phyloP scores from a whole-genome alignment of 2,888 invertebrate species.

The Eubasilissa splendida region DNA sequence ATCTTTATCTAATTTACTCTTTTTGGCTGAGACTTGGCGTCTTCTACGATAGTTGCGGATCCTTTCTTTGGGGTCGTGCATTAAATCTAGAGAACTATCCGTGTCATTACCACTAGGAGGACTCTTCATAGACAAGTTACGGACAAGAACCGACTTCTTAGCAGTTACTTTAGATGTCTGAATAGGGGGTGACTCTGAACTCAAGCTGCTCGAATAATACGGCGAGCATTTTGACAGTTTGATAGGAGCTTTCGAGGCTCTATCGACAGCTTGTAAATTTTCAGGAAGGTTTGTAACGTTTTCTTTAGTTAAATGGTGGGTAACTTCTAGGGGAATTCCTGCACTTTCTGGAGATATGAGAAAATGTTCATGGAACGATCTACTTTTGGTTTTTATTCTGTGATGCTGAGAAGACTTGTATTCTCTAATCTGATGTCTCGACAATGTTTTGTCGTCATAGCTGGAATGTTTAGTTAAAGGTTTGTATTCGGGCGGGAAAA shows the following conservation, averaged over 20 bases:
- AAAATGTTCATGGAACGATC: constrained; percentile 78
- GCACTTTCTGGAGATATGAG: constrained; percentile 72
- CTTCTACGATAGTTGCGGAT: constrained; percentile 80
- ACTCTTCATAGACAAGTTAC: constrained; percentile 77
- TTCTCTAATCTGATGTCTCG: constrained; percentile 77
- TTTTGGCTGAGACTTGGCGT: constrained; percentile 75
- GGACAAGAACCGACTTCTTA: constrained; percentile 76
- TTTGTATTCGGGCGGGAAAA: constrained; percentile 73
- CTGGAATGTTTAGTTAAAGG: constrained; percentile 78
- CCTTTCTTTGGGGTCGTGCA: constrained; percentile 79
- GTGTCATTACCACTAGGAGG: constrained; percentile 84
- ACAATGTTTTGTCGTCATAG: constrained; percentile 77
- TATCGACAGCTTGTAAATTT: constrained; percentile 51
- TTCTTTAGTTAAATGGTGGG: constrained; percentile 68
- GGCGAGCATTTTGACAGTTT: constrained; percentile 80
- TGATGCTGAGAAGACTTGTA: constrained; percentile 74
- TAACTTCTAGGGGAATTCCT: constrained; percentile 72
- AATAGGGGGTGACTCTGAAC: constrained; percentile 82
- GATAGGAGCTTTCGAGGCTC: constrained; percentile 62
- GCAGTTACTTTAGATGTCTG: constrained; percentile 77
- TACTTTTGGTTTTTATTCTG: constrained; percentile 75
- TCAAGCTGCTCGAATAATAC: constrained; percentile 83
- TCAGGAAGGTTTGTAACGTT: constrained; percentile 67
- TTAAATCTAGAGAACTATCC: constrained; percentile 79
- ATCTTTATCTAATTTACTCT: constrained; percentile 72